Evolutionary conservation across 2,797 vertebrate genomes (phyloP).

Genomic region (Danionella dracula): DNA sequence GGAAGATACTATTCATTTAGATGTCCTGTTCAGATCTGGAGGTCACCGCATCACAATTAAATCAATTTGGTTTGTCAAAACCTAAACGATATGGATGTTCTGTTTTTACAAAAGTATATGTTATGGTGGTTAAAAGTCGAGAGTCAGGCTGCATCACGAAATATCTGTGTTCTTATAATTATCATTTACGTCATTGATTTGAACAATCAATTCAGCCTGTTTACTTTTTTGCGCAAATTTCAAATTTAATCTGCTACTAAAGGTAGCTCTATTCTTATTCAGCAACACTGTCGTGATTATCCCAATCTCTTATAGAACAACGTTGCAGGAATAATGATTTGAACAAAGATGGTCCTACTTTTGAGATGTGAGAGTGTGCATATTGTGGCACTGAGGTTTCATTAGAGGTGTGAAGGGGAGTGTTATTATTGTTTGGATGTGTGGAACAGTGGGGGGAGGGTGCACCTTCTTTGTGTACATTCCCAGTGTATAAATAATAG

Average conservation of each 20-base stretch:
- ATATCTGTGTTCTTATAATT: too few species aligned
- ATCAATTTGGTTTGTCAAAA: too few species aligned
- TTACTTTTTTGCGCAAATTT: background rate
- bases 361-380: conserved; percentile 29
- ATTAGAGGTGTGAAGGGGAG: conserved; percentile 36
- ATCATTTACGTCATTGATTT: too few species aligned
- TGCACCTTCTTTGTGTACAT: conserved; percentile 9
- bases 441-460: background rate
- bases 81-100: too few species aligned
- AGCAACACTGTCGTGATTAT: background rate
- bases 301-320: background rate
- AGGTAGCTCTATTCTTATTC: background rate
- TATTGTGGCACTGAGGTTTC: conserved; percentile 35
- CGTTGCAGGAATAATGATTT: background rate
- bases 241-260: background rate
- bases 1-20: too few species aligned
- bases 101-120: too few species aligned
- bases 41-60: too few species aligned
- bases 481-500: background rate
- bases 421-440: background rate
- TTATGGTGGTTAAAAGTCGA: too few species aligned
- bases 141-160: too few species aligned
- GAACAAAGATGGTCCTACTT: background rate
- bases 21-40: too few species aligned
- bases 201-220: too few species aligned